phyloP scores from a whole-genome alignment of 2,888 invertebrate genomes.

The Blastobasis adustella region DNA sequence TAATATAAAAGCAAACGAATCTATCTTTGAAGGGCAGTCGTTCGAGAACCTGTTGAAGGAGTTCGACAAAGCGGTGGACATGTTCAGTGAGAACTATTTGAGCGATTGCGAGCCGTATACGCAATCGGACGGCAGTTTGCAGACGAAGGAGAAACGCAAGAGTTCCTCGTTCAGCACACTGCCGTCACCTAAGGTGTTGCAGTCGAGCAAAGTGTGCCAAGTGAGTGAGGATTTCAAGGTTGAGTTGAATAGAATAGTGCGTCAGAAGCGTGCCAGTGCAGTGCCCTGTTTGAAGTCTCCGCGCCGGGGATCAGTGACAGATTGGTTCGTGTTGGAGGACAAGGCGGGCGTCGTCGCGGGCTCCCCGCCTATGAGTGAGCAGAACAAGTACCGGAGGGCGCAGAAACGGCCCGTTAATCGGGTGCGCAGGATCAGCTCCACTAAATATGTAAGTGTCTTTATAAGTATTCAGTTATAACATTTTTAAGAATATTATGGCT shows the following conservation, averaged over 20 bases:
- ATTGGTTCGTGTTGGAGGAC: constrained; percentile 66
- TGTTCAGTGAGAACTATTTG: constrained; percentile 59
- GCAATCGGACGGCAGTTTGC: constrained; percentile 28
- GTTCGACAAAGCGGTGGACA: constrained; percentile 58
- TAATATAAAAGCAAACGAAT: constrained; percentile 18
- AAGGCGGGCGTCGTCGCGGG: constrained; percentile 16
- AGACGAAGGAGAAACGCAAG: constrained; percentile 42
- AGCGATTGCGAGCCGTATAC: constrained; percentile 67
- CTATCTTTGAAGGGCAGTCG: constrained; percentile 48
- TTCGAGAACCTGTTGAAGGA: constrained; percentile 54
- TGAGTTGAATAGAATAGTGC: constrained; percentile 45
- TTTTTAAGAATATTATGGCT: no score
- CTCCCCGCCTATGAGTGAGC: constrained; percentile 18
- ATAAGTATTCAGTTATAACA: no score
- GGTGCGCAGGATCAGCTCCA: constrained; percentile 62
- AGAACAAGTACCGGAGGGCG: constrained; percentile 50
- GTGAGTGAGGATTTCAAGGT: constrained; percentile 57
- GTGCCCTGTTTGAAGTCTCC: constrained; percentile 21
- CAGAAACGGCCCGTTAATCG: constrained; percentile 53
- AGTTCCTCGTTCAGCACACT: constrained; percentile 54
- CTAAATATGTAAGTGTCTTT: constrained; percentile 61
- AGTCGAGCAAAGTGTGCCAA: constrained; percentile 49
- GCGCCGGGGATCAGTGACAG: constrained; percentile 61
- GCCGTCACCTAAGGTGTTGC: constrained; percentile 56
- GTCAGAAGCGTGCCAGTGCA: constrained; percentile 30